Conservation (phyloP, 2,797 vertebrate species). For the Clamator glandarius region DNA sequence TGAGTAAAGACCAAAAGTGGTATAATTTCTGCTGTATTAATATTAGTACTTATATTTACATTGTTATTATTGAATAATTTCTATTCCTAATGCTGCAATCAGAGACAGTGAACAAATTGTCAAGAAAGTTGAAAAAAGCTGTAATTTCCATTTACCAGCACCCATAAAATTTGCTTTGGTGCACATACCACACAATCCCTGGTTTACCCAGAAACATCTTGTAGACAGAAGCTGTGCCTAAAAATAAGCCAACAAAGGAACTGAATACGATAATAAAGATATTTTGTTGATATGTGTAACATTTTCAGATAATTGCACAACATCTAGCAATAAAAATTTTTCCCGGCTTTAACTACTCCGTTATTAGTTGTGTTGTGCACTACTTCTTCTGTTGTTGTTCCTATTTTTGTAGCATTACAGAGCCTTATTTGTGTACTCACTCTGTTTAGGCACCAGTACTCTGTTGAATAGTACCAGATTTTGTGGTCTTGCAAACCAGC, state of each 20-base stretch:
- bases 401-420: not conserved
- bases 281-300: not conserved
- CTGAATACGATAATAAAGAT: not conserved
- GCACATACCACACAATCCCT: conserved; percentile 17
- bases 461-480: conserved; percentile 54
- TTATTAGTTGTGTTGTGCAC: not conserved
- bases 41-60: not conserved
- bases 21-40: not conserved
- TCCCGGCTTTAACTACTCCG: not conserved
- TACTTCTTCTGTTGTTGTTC: not conserved
- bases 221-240: conserved; percentile 14
- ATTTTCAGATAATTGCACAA: conserved; percentile 27
- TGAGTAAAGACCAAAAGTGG: not conserved
- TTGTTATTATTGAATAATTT: not conserved
- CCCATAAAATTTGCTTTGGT: conserved; percentile 13
- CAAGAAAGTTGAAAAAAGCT: conserved; percentile 6
- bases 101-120: not conserved
- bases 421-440: not conserved
- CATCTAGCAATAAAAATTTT: not conserved
- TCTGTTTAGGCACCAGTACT: conserved; percentile 1
- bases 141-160: not conserved
- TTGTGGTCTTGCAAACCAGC: conserved; percentile 49
- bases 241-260: conserved; percentile 33
- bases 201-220: conserved; percentile 25
- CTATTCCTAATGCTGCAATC: not conserved